Base-by-base conservation (phyloP, 2,113 vertebrate genomes). In the Colaptes auratus region DNA sequence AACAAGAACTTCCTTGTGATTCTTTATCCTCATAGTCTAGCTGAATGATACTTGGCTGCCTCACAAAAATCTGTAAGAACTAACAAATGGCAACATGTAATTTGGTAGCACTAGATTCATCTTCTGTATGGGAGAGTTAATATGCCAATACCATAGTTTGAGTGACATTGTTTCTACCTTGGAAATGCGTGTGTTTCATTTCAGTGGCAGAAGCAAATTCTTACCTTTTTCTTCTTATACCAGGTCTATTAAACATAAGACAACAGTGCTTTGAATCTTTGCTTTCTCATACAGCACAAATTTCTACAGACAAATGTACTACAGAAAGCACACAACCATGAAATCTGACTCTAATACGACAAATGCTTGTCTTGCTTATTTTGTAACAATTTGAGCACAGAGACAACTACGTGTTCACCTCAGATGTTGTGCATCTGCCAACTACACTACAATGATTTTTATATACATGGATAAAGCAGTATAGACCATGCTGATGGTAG, bases 101-200 rank as follows among this genome's bases (percentile, higher is more conserved):
- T 74, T 76, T 53, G 28, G 17, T 27, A 10, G 3, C 7, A 24
- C 36, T 53, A 15, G 10, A 69, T 25, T 61, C 0, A 52, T 55
- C 56, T 95, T 46, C 23, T 50, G 14, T 14, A 59, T 25, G 2
- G 3, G 87, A 65, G 13, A 65, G 23, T 23, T 72, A 58, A 48
- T 1, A 0, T 18, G 13, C 36, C 33, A 81, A 15, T 28, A 56
- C 6, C 7, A 33, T 3, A 35, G 10, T 53, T 44, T 59, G 55
- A 69, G 0, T 0, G 6, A 65, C 7, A 25, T 50, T 79, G 35
- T 8, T 69, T 67, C 59, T 77, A 80, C 8, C 19, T 58, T 12
- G n/a, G 4, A 82, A 70, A 88, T 65, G 55, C 61, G 14, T 24
- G 23, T 7, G 76, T 46, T 64, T 84, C 28, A 44, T 9, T 86